Evolutionary conservation across 2,797 vertebrate species (phyloP), one percentile per base, ranked within the genome.

Genomic region (Acomys russatus): DNA sequence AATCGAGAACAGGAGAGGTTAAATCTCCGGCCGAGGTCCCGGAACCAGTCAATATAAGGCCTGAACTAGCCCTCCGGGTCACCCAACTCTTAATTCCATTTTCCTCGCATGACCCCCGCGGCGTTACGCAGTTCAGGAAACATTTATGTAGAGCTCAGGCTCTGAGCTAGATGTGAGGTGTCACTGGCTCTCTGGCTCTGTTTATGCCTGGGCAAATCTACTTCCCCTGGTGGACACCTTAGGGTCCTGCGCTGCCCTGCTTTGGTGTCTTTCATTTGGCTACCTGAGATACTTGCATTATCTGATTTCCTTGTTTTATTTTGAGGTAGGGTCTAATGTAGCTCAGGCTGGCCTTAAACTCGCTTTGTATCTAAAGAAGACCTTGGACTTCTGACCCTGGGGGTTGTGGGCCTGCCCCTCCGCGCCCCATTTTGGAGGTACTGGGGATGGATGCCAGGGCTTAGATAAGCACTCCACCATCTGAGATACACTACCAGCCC

Each of bases 1-100:
- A 92, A 92, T 90, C 2, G 30, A 96, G 92, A 95, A 91, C 70
- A 15, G 2, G 68, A 90, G 92, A 96, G 93, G 97, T 96, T 93
- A 92, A 95, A 77, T 94, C 91, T 74, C 66, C 2, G n/a, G 44
- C 66, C 14, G 33, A 88, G 77, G 88, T 84, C 90, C 82, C 0
- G 3, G 49, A 94, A 66, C 82, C 88, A 66, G 94, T 97, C 96
- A 96, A 64, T 82, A 91, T 77, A 30, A 38, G 83, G 11, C 54
- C 70, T 87, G 92, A 95, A 93, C 93, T 71, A 96, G 77, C 92
- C 74, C 92, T 95, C 59, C 1, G 20, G 90, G 93, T 95, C 95
- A 92, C 92, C 3, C 0, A 15, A 59, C 82, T 95, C 63, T 95
- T 95, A 96, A 96, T 95, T 93, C 80, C 79, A 87, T 95, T 96